phyloP scores from a whole-genome alignment of 2,888 invertebrate genomes.

The Pandemis cinnamomeana region DNA sequence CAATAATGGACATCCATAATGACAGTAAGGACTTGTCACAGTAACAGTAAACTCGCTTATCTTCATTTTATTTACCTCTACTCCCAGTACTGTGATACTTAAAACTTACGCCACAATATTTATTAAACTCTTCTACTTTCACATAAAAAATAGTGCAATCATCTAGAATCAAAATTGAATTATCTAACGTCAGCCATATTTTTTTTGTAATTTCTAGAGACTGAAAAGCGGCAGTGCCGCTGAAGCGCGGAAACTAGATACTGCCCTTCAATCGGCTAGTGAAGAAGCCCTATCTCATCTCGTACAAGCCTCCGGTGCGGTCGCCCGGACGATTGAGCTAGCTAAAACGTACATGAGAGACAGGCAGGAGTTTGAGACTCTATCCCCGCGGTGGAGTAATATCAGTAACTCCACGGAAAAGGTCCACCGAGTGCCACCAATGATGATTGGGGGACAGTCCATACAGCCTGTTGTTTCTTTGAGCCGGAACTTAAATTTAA shows the following conservation, averaged over 20 bases:
- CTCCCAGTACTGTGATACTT: no score
- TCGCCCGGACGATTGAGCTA: constrained; percentile 65
- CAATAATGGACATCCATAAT: no score
- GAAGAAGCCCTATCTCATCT: constrained; percentile 68
- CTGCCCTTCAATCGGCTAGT: constrained; percentile 64
- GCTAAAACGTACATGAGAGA: constrained; percentile 63
- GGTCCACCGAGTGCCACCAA: constrained; percentile 70
- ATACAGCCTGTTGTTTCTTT: constrained; percentile 77
- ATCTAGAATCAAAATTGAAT: no score
- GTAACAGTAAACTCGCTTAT: no score
- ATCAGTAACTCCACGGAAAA: constrained; percentile 64
- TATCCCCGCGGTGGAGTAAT: constrained; percentile 66
- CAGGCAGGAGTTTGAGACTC: constrained; percentile 56
- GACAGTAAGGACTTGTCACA: no score
- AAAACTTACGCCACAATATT: no score
- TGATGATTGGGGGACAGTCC: constrained; percentile 71
- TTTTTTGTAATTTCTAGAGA: constrained; percentile 53
- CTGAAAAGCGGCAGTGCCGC: constrained; percentile 65
- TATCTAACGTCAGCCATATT: background rate
- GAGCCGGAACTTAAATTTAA: constrained; percentile 64
- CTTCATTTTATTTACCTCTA: no score
- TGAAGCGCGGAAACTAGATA: constrained; percentile 63
- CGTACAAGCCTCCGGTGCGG: constrained; percentile 69
- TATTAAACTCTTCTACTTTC: no score
- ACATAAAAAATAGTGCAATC: no score